phyloP scores from a whole-genome alignment of 1,140 invertebrate species.

The Cotesia chilonis region DNA sequence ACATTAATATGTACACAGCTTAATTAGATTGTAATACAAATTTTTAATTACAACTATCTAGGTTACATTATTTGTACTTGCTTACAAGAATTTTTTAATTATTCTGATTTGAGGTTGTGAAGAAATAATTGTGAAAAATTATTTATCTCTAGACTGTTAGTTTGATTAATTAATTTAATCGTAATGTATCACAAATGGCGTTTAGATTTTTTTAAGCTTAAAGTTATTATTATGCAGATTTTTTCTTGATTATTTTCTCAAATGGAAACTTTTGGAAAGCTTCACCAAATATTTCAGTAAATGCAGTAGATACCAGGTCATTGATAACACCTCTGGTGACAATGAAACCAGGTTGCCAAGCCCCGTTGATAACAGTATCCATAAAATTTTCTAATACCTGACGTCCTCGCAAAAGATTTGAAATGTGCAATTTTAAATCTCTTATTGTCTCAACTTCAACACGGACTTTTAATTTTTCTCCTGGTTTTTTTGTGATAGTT shows the following conservation, averaged over 20 bases:
- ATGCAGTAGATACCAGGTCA: slow-evolving; percentile 81
- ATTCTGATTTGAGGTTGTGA: no score
- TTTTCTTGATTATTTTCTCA: slow-evolving; percentile 68
- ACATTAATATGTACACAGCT: no score
- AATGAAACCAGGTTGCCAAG: slow-evolving; percentile 80
- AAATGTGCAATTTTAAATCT: slow-evolving; percentile 79
- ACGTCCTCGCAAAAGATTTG: slow-evolving; percentile 74
- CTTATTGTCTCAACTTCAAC: slow-evolving; percentile 78
- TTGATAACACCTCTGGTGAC: slow-evolving; percentile 78
- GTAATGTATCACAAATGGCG: no score
- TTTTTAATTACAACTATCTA: no score
- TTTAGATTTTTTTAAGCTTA: no score
- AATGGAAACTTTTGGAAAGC: slow-evolving; percentile 76
- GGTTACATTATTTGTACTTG: no score
- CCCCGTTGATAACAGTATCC: slow-evolving; percentile 75
- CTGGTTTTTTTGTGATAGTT: slow-evolving; percentile 70
- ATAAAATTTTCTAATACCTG: slow-evolving; percentile 72
- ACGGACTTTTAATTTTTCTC: slow-evolving; percentile 69
- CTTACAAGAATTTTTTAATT: no score
- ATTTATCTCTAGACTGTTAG: no score
- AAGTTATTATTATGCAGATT: slow-evolving; percentile 23
- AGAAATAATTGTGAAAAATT: no score
- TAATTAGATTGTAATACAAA: no score
- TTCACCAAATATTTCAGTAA: slow-evolving; percentile 81
- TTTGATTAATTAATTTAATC: no score